Percentiles rank a stretch among this genome's conserved stretches.
Conservation (phyloP, 2,113 vertebrate genomes). For the Corythornis cristatus region DNA sequence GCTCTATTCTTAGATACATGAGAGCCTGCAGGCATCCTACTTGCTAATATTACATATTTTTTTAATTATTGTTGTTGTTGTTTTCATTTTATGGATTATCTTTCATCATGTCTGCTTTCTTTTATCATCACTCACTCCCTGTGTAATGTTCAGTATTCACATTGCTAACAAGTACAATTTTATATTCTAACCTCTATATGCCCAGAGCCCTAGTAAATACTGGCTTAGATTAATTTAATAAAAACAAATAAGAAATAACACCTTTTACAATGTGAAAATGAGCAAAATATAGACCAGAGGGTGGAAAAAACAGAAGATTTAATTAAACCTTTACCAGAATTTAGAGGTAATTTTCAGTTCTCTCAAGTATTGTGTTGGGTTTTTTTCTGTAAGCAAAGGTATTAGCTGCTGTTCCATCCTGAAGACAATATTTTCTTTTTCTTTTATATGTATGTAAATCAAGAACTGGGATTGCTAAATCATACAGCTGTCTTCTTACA, state of each 20-base stretch:
- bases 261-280: neutral
- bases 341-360: neutral
- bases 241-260: neutral
- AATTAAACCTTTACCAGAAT: neutral
- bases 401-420: neutral
- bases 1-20: neutral
- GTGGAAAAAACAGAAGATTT: neutral
- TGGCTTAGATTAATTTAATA: neutral
- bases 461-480: neutral
- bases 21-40: neutral
- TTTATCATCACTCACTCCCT: neutral
- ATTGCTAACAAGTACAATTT: neutral
- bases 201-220: neutral
- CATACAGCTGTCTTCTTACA: neutral
- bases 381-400: neutral
- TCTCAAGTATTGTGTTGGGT: neutral
- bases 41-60: neutral
- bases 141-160: neutral
- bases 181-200: neutral
- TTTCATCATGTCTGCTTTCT: neutral
- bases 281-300: neutral
- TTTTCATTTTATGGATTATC: neutral
- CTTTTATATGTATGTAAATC: neutral
- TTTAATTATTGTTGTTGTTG: neutral
- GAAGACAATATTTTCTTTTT: neutral